A percentile compares a stretch with the other conserved stretches of the same genome.
Conservation (phyloP, 2,888 invertebrate genomes). For the Nebria salina region DNA sequence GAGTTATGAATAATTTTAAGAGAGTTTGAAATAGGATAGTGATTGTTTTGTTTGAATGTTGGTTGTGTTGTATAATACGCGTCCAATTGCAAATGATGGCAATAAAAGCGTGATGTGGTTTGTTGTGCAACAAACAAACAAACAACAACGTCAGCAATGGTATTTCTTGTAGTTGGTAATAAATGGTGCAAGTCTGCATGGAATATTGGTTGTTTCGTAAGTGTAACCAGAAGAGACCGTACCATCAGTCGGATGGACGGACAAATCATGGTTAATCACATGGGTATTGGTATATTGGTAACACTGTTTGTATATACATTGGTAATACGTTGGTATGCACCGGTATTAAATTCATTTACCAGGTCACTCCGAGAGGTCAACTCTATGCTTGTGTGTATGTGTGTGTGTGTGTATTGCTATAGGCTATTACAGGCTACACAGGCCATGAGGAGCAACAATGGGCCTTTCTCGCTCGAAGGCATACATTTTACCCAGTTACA, state of each 20-base stretch:
- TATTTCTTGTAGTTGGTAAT: too few relatives aligned
- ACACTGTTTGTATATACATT: background rate
- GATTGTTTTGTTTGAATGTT: too few relatives aligned
- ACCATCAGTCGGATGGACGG: background rate
- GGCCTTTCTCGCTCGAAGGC: background rate
- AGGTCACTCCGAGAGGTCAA: conserved; percentile 12
- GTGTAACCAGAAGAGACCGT: background rate
- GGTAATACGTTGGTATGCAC: background rate
- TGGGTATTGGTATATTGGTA: background rate
- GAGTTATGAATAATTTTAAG: too few relatives aligned
- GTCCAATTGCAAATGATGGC: too few relatives aligned
- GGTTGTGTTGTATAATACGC: too few relatives aligned
- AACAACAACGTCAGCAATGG: too few relatives aligned
- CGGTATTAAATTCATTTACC: conserved; percentile 17
- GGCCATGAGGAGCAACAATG: background rate
- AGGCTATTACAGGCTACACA: background rate
- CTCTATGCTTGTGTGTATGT: background rate
- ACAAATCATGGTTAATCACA: conserved; percentile 8
- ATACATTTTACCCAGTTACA: too few relatives aligned
- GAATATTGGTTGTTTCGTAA: too few relatives aligned
- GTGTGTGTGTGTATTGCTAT: background rate
- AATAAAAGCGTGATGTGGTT: too few relatives aligned
- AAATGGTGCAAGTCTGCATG: too few relatives aligned
- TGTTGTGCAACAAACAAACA: too few relatives aligned
- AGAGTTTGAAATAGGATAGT: too few relatives aligned